These are phyloP conservation scores for Trichopoda pennipes DNA, from an alignment of 2,888 invertebrate species.

Conservation along the genomic window DNA sequence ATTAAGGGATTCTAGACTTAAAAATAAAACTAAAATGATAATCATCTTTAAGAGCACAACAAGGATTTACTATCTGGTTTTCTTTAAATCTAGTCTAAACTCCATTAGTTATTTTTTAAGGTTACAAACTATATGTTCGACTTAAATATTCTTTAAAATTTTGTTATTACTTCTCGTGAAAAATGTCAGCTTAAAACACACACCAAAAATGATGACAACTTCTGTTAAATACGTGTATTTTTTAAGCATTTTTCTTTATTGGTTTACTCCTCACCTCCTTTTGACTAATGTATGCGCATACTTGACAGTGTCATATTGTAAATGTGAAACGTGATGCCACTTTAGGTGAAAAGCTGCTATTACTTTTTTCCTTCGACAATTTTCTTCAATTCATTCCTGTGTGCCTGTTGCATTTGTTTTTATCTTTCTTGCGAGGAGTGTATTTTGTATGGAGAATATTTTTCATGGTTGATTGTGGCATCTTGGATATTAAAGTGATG, in stretches of 20 bases:
- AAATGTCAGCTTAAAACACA: constrained; percentile 41
- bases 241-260: constrained; percentile 27
- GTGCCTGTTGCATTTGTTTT: constrained; percentile 47
- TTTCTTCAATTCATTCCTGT: constrained; percentile 18
- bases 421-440: background rate
- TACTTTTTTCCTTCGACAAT: constrained; percentile 45
- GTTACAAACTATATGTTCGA: constrained; percentile 2
- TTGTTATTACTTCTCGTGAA: background rate
- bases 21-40: no score
- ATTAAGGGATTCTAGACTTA: no score
- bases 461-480: background rate
- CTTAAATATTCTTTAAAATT: background rate
- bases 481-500: constrained; percentile 39
- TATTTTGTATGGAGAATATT: constrained; percentile 22
- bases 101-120: background rate
- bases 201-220: constrained; percentile 56
- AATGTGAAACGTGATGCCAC: constrained; percentile 71
- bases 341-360: constrained; percentile 69
- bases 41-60: no score
- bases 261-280: constrained; percentile 53
- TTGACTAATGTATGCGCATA: constrained; percentile 68
- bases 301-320: constrained; percentile 68
- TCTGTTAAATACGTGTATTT: constrained; percentile 57
- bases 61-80: no score
- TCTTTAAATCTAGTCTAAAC: no score